Evolutionary conservation across 2,797 vertebrate genomes (phyloP).

Genomic region (Diplodus puntazzo): DNA sequence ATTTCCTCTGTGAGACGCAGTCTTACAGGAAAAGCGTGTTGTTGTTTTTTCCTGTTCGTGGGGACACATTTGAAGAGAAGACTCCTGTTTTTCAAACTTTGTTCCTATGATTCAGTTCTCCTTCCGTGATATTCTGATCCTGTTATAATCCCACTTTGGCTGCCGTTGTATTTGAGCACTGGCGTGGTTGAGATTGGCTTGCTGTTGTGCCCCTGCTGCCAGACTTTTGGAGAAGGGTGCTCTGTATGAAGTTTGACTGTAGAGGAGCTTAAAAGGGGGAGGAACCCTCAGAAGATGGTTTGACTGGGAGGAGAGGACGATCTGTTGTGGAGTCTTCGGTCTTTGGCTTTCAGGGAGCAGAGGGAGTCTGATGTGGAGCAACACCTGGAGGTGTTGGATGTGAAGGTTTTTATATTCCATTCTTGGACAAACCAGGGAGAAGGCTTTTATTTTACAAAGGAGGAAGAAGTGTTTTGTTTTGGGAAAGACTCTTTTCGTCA

Average conservation of each 20-base stretch:
- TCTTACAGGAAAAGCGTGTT: neutral
- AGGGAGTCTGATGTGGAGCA: neutral
- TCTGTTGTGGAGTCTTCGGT: neutral
- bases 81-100: constrained; percentile 16
- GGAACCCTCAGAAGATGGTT: constrained; percentile 55
- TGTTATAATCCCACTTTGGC: constrained; percentile 28
- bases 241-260: constrained; percentile 43
- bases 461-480: neutral
- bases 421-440: constrained; percentile 15
- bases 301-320: constrained; percentile 40
- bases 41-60: constrained; percentile 21
- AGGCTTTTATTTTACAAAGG: neutral
- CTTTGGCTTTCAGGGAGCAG: constrained; percentile 2
- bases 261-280: constrained; percentile 33
- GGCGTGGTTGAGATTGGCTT: constrained; percentile 31
- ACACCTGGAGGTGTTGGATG: constrained; percentile 9
- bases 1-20: neutral
- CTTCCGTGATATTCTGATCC: constrained; percentile 19
- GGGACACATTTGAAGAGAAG: constrained; percentile 3
- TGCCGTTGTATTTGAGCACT: constrained; percentile 19
- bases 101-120: constrained; percentile 4
- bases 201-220: constrained; percentile 32
- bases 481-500: neutral
- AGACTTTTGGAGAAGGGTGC: constrained; percentile 25
- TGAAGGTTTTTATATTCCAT: constrained; percentile 14